Conservation (phyloP, 2,797 vertebrate species). For the Rhabdomys pumilio region DNA sequence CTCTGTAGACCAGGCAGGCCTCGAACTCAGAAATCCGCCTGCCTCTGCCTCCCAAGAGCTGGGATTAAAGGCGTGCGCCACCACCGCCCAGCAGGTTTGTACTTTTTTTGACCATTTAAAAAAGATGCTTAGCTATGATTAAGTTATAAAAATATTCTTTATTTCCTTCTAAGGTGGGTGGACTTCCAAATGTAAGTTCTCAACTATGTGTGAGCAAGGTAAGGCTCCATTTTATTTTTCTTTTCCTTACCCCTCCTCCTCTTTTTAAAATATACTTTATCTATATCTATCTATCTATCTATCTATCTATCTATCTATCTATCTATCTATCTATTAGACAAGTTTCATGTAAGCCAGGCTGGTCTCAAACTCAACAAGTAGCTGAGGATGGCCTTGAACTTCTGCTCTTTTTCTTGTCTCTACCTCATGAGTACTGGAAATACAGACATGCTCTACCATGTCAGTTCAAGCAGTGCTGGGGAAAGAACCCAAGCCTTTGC, state of each 20-base stretch:
- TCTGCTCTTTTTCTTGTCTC: background rate
- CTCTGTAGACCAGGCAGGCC: no score
- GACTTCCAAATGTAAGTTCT: background rate
- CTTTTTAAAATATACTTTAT: background rate
- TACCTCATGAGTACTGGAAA: background rate
- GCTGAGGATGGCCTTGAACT: background rate
- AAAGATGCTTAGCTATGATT: background rate
- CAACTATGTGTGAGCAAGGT: no score
- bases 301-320: no score
- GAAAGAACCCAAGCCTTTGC: background rate
- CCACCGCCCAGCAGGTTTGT: no score
- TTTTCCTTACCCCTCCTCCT: background rate
- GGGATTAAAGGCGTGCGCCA: no score
- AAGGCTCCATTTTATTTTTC: slow-evolving; percentile 4
- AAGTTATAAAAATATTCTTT: background rate
- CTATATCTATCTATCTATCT: no score
- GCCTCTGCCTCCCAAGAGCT: no score
- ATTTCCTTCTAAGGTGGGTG: slow-evolving; percentile 31
- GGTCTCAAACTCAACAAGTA: background rate
- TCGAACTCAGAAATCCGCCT: no score
- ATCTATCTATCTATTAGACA: background rate
- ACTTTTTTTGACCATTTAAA: slow-evolving; percentile 10
- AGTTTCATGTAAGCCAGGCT: background rate
- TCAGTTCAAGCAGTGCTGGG: background rate
- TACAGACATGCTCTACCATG: background rate